Percentiles rank a stretch among this genome's conserved stretches.
phyloP scores from a whole-genome alignment of 2,797 vertebrate genomes.

The Tinamus major region DNA sequence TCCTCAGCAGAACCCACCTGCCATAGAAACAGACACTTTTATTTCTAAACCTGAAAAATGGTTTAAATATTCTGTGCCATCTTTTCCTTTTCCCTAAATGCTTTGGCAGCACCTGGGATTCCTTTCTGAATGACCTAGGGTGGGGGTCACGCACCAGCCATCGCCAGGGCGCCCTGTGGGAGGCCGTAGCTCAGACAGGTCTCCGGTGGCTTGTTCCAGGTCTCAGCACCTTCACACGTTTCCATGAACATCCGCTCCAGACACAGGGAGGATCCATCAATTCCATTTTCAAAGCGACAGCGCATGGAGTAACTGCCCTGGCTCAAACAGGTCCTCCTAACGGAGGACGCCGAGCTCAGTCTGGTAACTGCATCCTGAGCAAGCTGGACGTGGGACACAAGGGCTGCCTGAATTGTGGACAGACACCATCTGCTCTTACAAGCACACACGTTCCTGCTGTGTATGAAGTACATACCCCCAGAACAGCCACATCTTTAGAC shows the following conservation, averaged over 20 bases:
- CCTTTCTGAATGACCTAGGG: not conserved
- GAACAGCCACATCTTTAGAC: not conserved
- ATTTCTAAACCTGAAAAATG: not conserved
- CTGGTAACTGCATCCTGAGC: slow-evolving; percentile 60
- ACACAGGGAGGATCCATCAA: slow-evolving; percentile 10
- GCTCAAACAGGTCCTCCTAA: slow-evolving; percentile 21
- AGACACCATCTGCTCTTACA: slow-evolving; percentile 4
- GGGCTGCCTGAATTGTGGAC: slow-evolving; percentile 32
- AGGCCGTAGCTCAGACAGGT: not conserved
- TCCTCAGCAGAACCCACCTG: not conserved
- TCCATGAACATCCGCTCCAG: slow-evolving; percentile 31
- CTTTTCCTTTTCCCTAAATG: not conserved
- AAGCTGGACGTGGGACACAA: slow-evolving; percentile 49
- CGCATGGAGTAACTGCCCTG: slow-evolving; percentile 21
- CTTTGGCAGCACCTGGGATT: slow-evolving; percentile 23
- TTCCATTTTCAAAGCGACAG: slow-evolving; percentile 49
- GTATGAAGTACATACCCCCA: not conserved
- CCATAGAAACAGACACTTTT: not conserved
- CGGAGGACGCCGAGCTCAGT: slow-evolving; percentile 32
- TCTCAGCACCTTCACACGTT: slow-evolving; percentile 35
- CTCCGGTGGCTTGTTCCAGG: not conserved
- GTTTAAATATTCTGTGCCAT: not conserved
- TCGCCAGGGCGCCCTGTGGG: not conserved
- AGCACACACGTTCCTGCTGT: not conserved
- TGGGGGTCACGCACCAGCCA: not conserved